Evolutionary conservation across 2,888 invertebrate genomes (phyloP).

Genomic region (Sesamia inferens): DNA sequence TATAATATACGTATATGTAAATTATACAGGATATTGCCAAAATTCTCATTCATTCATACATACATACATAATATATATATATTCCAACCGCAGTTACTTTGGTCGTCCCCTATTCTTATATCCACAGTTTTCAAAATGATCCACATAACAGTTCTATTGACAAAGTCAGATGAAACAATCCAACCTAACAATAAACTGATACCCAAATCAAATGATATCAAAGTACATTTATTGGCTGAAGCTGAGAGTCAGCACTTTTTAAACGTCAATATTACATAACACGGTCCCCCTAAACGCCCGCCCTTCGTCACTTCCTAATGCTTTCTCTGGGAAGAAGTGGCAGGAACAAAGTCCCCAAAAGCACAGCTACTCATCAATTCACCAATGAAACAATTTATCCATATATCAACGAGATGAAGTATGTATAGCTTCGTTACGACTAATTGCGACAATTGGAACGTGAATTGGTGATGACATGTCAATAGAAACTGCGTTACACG

Average conservation of each 20-base stretch:
- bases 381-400: conserved; percentile 9
- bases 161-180: not conserved
- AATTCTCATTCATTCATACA: too few species aligned
- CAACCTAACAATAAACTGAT: conserved; percentile 1
- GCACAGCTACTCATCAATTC: too few species aligned
- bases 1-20: too few species aligned
- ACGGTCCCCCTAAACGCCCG: too few species aligned
- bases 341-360: too few species aligned
- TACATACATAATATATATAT: too few species aligned
- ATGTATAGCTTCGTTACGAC: conserved; percentile 39
- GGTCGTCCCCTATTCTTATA: not conserved
- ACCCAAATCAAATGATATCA: not conserved
- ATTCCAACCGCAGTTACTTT: not conserved
- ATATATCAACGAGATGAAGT: conserved; percentile 31
- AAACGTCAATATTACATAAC: too few species aligned
- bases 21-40: too few species aligned
- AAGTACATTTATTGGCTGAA: too few species aligned
- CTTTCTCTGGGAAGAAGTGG: too few species aligned
- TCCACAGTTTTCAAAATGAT: not conserved
- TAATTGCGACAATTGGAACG: conserved; percentile 40
- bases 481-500: conserved; percentile 22
- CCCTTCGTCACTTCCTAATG: too few species aligned
- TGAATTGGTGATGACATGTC: conserved; percentile 31
- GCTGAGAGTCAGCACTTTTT: too few species aligned
- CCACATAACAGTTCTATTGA: not conserved